phyloP scores from a whole-genome alignment of 2,797 vertebrate species.

The Clarias pachynema region DNA sequence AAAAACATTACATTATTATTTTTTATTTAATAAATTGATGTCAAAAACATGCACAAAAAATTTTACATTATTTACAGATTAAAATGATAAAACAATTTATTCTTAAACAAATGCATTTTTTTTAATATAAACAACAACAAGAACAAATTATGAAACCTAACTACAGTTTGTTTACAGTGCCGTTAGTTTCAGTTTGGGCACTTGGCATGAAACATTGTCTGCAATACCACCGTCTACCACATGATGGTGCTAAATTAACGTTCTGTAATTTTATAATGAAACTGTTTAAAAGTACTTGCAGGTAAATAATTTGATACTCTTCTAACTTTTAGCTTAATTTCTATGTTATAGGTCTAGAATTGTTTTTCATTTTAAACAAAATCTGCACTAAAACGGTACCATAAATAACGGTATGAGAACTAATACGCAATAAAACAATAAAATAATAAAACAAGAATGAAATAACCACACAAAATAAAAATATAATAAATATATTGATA shows the following conservation, averaged over 20 bases:
- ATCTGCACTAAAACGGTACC: not conserved
- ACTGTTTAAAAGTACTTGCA: not conserved
- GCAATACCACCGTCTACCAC: conserved; percentile 11
- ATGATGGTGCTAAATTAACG: not conserved
- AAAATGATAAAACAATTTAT: no score
- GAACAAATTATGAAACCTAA: no score
- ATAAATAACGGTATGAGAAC: not conserved
- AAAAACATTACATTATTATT: no score
- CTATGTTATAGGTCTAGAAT: not conserved
- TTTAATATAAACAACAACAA: no score
- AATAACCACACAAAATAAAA: not conserved
- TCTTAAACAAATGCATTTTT: no score
- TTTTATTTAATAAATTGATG: no score
- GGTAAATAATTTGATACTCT: not conserved
- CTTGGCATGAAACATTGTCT: not conserved
- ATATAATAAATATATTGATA: not conserved
- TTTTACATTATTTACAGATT: no score
- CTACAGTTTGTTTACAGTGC: no score
- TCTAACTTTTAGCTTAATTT: not conserved
- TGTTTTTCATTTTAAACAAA: not conserved
- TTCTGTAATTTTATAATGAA: not conserved
- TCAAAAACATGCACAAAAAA: no score
- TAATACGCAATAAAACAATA: not conserved
- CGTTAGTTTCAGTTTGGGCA: no score
- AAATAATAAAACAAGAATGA: not conserved